Evolutionary conservation across 2,888 invertebrate species (phyloP), one percentile per base, ranked within the genome.

Genomic region (Endotricha flammealis): DNA sequence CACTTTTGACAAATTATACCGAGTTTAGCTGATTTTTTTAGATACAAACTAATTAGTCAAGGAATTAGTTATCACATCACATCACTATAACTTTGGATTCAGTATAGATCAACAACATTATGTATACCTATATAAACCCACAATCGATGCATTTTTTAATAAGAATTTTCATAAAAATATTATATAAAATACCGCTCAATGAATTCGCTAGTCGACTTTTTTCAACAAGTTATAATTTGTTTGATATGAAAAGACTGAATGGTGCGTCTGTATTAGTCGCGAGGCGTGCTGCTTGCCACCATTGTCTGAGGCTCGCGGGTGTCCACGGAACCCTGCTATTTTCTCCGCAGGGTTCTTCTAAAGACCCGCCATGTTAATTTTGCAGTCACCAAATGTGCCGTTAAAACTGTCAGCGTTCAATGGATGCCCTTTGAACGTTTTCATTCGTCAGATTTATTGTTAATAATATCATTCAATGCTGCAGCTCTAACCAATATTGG

Each of bases 171-270:
- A 32, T 25, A 32, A 30, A 39, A 46, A 41, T 17, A 34, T 42
- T 32, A 46, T 44, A 36, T 40, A 53, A 54, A 50, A 51, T 49
- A 55, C 37, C 38, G 38, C 38, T 58, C 53, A 64, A 68, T 64
- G 60, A 65, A 63, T 62, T 64, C 63, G 64, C 64, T 66, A 70
- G 69, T 72, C 64, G 65, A 63, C 57, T 70, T 76, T 73, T 76
- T 79, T 68, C 64, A 65, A 74, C 68, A 77, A 78, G 79, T 77
- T n/a, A 81, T 78, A 83, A 83, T 83, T 81, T 82, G 80, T 82
- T 79, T 82, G 80, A 81, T 80, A 83, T 85, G 78, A 81, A 78
- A 73, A 72, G 80, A 75, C 64, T 72, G 76, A 79, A 80, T 78
- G 60, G 73, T 55, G 63, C 64, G 68, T 60, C 62, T 69, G 71